These are phyloP conservation scores for Heliconius ethilla DNA, from an alignment of 2,888 invertebrate species.

Conservation along the genomic window DNA sequence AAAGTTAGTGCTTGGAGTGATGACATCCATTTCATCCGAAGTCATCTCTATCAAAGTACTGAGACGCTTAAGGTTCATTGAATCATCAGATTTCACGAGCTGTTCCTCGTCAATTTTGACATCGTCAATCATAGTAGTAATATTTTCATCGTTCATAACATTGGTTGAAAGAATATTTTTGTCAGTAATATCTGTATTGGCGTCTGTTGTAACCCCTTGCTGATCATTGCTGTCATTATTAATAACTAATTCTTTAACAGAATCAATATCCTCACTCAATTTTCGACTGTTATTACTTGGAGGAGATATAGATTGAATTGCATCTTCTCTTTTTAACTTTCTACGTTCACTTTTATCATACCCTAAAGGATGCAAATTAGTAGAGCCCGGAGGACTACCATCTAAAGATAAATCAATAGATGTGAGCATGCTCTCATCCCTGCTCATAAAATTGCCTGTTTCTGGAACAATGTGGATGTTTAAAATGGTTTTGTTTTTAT, in stretches of 20 bases:
- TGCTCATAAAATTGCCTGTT: slow-evolving; percentile 66
- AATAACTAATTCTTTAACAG: slow-evolving; percentile 50
- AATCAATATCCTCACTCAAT: slow-evolving; percentile 74
- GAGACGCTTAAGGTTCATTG: slow-evolving; percentile 23
- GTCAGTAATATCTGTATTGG: neutral
- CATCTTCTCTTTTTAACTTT: slow-evolving; percentile 77
- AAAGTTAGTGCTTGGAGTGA: slow-evolving; percentile 59
- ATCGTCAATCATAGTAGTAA: slow-evolving; percentile 29
- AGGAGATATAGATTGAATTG: slow-evolving; percentile 77
- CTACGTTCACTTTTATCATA: slow-evolving; percentile 72
- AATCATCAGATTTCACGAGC: slow-evolving; percentile 24
- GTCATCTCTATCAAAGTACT: slow-evolving; percentile 48
- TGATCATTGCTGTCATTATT: slow-evolving; percentile 22
- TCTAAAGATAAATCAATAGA: slow-evolving; percentile 74
- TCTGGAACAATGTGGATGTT: slow-evolving; percentile 77
- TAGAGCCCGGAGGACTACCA: slow-evolving; percentile 69
- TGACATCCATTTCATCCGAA: slow-evolving; percentile 72
- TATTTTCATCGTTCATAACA: slow-evolving; percentile 28
- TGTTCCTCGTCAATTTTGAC: slow-evolving; percentile 30
- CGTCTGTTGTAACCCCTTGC: slow-evolving; percentile 12
- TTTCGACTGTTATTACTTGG: slow-evolving; percentile 76
- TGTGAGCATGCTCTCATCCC: slow-evolving; percentile 72
- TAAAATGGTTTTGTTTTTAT: slow-evolving; percentile 68
- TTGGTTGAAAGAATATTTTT: slow-evolving; percentile 11
- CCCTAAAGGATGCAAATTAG: slow-evolving; percentile 72